Evolutionary conservation across 2,888 invertebrate genomes (phyloP).

Genomic region (Acleris holmiana): DNA sequence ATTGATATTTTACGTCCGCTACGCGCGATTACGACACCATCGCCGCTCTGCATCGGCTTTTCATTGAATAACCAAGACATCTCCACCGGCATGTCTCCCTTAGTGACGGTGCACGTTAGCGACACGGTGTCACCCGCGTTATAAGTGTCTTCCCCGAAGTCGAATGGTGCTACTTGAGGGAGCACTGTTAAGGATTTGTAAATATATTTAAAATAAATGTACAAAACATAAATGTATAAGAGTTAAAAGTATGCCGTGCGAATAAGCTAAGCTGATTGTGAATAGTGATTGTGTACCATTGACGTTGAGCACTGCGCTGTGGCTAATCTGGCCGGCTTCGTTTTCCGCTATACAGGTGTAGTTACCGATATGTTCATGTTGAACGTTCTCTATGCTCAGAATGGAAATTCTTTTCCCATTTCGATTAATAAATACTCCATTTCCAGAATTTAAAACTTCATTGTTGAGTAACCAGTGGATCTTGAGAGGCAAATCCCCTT

Average conservation of each 20-base stretch:
- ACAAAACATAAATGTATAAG: slow-evolving; percentile 27
- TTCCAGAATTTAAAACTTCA: slow-evolving; percentile 73
- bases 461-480: slow-evolving; percentile 89
- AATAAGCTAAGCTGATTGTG: slow-evolving; percentile 39
- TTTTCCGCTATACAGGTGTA: slow-evolving; percentile 88
- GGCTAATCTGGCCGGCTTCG: slow-evolving; percentile 86
- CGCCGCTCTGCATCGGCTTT: slow-evolving; percentile 56
- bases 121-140: slow-evolving; percentile 86
- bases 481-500: slow-evolving; percentile 88
- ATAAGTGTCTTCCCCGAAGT: slow-evolving; percentile 85
- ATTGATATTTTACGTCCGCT: slow-evolving; percentile 79
- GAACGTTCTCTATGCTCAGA: slow-evolving; percentile 86
- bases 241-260: slow-evolving; percentile 29
- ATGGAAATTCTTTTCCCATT: slow-evolving; percentile 88
- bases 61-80: slow-evolving; percentile 86
- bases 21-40: slow-evolving; percentile 75
- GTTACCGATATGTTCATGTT: slow-evolving; percentile 85
- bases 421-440: slow-evolving; percentile 85
- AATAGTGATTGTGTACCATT: slow-evolving; percentile 82
- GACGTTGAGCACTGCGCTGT: slow-evolving; percentile 87
- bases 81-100: slow-evolving; percentile 88
- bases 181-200: slow-evolving; percentile 65
- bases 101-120: slow-evolving; percentile 86
- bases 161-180: slow-evolving; percentile 86
- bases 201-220: slow-evolving; percentile 20